Percentiles rank a stretch among this genome's conserved stretches.
Conservation (phyloP, 2,888 invertebrate species). For the Heliothis peltigera region DNA sequence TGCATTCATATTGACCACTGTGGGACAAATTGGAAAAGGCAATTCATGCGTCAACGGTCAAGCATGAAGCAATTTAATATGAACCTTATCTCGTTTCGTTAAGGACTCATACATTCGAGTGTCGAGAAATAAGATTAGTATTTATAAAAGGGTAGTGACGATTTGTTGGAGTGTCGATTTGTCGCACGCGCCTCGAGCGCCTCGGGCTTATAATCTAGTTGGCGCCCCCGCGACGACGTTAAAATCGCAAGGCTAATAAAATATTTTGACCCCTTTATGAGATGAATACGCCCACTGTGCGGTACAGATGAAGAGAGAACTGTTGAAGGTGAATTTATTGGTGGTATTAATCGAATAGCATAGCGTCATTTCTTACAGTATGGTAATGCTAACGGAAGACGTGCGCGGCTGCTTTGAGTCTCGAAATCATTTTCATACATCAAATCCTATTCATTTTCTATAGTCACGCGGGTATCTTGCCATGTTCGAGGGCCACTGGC, state of each 20-base stretch:
- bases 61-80: constrained; percentile 38
- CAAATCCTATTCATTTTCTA: too few relatives aligned
- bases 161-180: constrained; percentile 72
- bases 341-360: neutral
- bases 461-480: too few relatives aligned
- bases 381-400: too few relatives aligned
- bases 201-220: constrained; percentile 85
- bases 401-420: too few relatives aligned
- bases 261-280: constrained; percentile 90
- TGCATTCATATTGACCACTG: constrained; percentile 72
- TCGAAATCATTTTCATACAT: too few relatives aligned
- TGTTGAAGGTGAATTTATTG: neutral
- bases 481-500: too few relatives aligned
- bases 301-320: constrained; percentile 73
- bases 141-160: constrained; percentile 57
- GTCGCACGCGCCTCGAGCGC: constrained; percentile 73
- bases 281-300: constrained; percentile 86
- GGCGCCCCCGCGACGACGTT: constrained; percentile 85
- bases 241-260: constrained; percentile 90
- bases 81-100: constrained; percentile 35
- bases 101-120: constrained; percentile 16
- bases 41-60: constrained; percentile 45
- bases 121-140: constrained; percentile 42
- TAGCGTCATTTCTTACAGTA: too few relatives aligned
- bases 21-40: constrained; percentile 67